Conservation (phyloP, 2,113 vertebrate genomes). For the Xenopus tropicalis region UCB_Xtro_10.0 CM004448.2:24608501-24609000, state of each 20-base stretch:
- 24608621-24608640: neutral
- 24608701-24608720: too few species aligned
- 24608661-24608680: conserved; percentile 26
- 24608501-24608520: too few species aligned
- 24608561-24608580: too few species aligned
- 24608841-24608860: neutral
- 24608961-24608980: too few species aligned
- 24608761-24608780: neutral
- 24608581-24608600: neutral
- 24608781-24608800: neutral
- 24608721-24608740: neutral
- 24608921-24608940: too few species aligned
- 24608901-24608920: too few species aligned
- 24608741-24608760: conserved; percentile 3
- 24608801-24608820: conserved; percentile 4
- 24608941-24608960: too few species aligned
- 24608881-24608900: conserved; percentile 13
- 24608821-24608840: conserved; percentile 20
- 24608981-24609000: too few species aligned
- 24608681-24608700: too few species aligned
- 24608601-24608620: neutral
- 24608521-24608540: too few species aligned
- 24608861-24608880: conserved; percentile 9
- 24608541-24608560: too few species aligned
- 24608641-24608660: conserved; percentile 7